phyloP scores from a whole-genome alignment of 2,797 vertebrate species.

The Taeniopygia guttata region DNA sequence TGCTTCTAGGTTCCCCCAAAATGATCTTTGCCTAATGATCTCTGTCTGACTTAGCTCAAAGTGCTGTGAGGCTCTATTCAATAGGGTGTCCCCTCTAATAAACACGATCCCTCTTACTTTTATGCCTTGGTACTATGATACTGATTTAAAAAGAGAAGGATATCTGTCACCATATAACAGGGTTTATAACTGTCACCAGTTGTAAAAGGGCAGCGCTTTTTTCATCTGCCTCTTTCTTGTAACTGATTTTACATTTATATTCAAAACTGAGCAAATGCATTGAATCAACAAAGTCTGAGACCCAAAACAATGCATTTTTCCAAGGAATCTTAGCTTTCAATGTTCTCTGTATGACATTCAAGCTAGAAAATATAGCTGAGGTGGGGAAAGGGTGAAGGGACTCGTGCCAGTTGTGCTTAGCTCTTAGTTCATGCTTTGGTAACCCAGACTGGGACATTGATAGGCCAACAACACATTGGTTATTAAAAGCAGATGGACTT shows the following conservation, averaged over 20 bases:
- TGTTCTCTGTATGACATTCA: background rate
- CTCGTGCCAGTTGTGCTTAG: background rate
- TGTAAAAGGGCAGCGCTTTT: background rate
- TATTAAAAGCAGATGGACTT: constrained; percentile 24
- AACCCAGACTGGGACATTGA: constrained; percentile 13
- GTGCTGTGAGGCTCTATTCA: background rate
- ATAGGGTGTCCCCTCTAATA: background rate
- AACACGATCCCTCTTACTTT: background rate
- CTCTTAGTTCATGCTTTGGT: background rate
- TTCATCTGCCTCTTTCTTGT: background rate
- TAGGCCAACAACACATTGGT: background rate
- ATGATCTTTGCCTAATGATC: background rate
- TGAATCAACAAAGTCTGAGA: constrained; percentile 13
- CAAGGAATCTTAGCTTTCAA: constrained; percentile 47
- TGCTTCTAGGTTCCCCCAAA: background rate
- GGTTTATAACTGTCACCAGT: background rate
- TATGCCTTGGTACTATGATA: background rate
- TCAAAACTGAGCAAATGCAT: background rate
- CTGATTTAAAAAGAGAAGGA: background rate
- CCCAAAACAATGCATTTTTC: constrained; percentile 30
- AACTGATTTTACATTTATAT: background rate
- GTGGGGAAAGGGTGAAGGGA: background rate
- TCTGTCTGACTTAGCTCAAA: background rate
- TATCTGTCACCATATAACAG: background rate
- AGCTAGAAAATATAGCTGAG: constrained; percentile 43